Conservation (phyloP, 2,113 vertebrate genomes). For the Phycodurus eques region DNA sequence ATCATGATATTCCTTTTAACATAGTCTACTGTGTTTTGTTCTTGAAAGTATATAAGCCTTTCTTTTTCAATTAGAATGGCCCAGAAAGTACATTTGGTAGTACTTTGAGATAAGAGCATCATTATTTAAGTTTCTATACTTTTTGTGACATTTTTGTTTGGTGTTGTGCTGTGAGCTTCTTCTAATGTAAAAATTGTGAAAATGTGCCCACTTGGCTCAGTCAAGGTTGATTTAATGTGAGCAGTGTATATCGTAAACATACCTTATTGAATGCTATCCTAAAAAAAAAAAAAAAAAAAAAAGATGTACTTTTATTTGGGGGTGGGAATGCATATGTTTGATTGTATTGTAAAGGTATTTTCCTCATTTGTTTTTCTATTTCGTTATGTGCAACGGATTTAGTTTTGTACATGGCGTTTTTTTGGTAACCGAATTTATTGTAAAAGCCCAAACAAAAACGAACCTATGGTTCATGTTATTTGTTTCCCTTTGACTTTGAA, state of each 20-base stretch:
- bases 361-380: too few relatives aligned
- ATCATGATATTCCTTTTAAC: too few relatives aligned
- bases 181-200: too few relatives aligned
- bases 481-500: constrained; percentile 1
- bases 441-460: neutral
- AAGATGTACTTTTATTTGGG: neutral
- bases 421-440: neutral
- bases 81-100: too few relatives aligned
- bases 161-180: too few relatives aligned
- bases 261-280: neutral
- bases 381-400: neutral
- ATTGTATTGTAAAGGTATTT: neutral
- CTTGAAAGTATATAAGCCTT: too few relatives aligned
- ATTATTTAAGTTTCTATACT: too few relatives aligned
- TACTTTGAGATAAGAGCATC: too few relatives aligned
- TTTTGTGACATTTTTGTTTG: too few relatives aligned
- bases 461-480: constrained; percentile 1
- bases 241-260: neutral
- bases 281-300: neutral
- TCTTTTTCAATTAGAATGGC: too few relatives aligned
- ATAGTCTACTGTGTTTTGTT: too few relatives aligned
- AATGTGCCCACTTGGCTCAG: too few relatives aligned
- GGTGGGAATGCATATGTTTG: neutral
- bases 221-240: neutral
- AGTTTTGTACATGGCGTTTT: neutral